Base-by-base conservation (phyloP, 2,888 invertebrate genomes). In the Orthosia gothica region DNA sequence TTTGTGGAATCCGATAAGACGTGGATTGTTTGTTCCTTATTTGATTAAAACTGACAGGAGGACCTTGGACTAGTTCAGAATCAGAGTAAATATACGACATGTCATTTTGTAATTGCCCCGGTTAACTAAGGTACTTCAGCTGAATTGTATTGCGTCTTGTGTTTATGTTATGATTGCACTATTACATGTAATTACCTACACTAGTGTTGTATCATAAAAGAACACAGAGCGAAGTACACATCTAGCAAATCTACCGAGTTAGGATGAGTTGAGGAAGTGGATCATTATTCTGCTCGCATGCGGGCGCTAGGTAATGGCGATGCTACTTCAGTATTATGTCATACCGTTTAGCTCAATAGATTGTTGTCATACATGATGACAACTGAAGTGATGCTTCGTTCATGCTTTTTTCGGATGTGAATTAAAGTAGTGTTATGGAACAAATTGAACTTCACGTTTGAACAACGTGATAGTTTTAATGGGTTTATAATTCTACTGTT, bases 251-350 rank as follows among this genome's bases (percentile, higher is more conserved):
- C 15, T 83, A 70, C 26, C 47, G 26, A 13, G 50, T 55, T 61
- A 32, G 47, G 26, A 71, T 82, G 74, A 67, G 81, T 67, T 32
- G 55, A 82, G 82, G 82, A 78, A 82, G 71, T 64, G 59, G 61
- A 50, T 74, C 66, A 82, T 84, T 84, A 83, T 74, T 74, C 59
- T 71, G 82, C 70, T 84, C 70, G 54, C 62, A 74, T 47, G 47
- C 67, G 63, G 40, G 57, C 57, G 68, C 45, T 55, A 32, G 67
- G 49, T 74, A 75, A 80, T 81, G 52, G 50, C 20, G 47, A 62
- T 23, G 50, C 68, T 45, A 55, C 52, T 84, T 32, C 16, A 64
- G 50, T 47, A 59, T 69, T 63, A 79, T 61, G 66, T 74, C n/a
- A 68, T 69, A 57, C 45, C 55, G 66, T 74, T 81, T 67, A 74